A percentile compares a stretch with the other conserved stretches of the same genome.
Conservation (phyloP, 2,797 vertebrate species). For the Oceanodroma leucorhoa region DNA sequence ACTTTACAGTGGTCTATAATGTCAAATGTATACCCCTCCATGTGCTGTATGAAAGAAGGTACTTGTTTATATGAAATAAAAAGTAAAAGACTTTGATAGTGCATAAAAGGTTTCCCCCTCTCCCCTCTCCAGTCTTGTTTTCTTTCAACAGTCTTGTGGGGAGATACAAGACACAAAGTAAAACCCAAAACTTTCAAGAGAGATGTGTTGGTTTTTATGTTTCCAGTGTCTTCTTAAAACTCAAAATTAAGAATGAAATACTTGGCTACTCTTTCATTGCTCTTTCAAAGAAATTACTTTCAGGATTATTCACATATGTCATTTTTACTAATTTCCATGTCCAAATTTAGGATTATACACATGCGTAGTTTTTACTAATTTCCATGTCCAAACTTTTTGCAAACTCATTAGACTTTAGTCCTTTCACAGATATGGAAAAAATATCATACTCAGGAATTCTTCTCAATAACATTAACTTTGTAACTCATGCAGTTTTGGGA, state of each 20-base stretch:
- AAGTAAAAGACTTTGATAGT: not conserved
- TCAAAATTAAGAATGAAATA: conserved; percentile 8
- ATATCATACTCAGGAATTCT: conserved; percentile 12
- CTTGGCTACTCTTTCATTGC: not conserved
- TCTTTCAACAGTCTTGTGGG: not conserved
- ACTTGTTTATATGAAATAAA: not conserved
- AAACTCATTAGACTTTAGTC: conserved; percentile 34
- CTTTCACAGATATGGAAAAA: conserved; percentile 37
- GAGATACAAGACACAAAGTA: not conserved
- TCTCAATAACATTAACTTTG: conserved; percentile 36
- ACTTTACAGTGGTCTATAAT: not conserved
- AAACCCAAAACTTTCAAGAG: not conserved
- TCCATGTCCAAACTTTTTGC: conserved; percentile 16
- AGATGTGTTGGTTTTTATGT: not conserved
- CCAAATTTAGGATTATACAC: not conserved
- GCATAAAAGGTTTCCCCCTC: not conserved
- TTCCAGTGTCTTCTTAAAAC: not conserved
- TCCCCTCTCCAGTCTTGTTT: not conserved
- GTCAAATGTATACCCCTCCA: not conserved
- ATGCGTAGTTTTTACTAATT: not conserved
- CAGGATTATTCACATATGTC: not conserved
- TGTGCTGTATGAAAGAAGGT: not conserved
- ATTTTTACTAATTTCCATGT: not conserved
- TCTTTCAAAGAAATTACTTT: conserved; percentile 40
- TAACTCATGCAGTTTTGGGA: conserved; percentile 30